Base-by-base conservation (phyloP, 2,113 vertebrate species). In the Rhombomys opimus region DNA sequence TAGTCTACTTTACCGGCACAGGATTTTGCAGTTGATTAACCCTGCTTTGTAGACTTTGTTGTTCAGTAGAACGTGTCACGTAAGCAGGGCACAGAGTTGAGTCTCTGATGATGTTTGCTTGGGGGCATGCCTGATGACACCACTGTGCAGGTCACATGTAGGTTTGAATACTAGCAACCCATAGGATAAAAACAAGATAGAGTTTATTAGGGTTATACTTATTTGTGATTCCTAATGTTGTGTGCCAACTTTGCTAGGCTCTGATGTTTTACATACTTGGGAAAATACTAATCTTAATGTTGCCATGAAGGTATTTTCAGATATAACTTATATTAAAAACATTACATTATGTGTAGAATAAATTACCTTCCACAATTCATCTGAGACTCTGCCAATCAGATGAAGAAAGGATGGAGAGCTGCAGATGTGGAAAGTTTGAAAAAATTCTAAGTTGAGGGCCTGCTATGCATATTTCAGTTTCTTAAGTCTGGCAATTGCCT, bases 121-220 rank as follows among this genome's bases (percentile, higher is more conserved):
- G n/a, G 59, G 85, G 57, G 92, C 41, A 90, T 89, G 95, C 95
- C 93, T 97, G 75, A 96, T 94, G 96, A 93, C 78, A 67, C 25
- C 65, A 91, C 41, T 75, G 8, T 59, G 7, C 7, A 75, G 67
- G 59, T 82, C 4, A 15, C 38, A 18, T 23, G 1, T 18, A 50
- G 46, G 2, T 87, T 72, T 38, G 20, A 22, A 15, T 46, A 10
- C 18, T 77, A 72, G 46, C 35, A 84, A 61, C 77, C 2, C 4
- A 15, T 38, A 23, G 35, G 11, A 50, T 6, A 38, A 59, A 89
- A 89, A 85, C 35, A 22, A 82, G 17, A 65, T 61, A 80, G 59
- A 88, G 59, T 30, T 32, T 52, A 63, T 52, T 81, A 84, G 12
- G 23, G 15, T 80, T 87, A 54, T 68, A 23, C 5, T 76, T 30